These are phyloP conservation scores for Triplophysa tibetana DNA, from an alignment of 2,113 vertebrate genomes.

Conservation along the genomic window DNA sequence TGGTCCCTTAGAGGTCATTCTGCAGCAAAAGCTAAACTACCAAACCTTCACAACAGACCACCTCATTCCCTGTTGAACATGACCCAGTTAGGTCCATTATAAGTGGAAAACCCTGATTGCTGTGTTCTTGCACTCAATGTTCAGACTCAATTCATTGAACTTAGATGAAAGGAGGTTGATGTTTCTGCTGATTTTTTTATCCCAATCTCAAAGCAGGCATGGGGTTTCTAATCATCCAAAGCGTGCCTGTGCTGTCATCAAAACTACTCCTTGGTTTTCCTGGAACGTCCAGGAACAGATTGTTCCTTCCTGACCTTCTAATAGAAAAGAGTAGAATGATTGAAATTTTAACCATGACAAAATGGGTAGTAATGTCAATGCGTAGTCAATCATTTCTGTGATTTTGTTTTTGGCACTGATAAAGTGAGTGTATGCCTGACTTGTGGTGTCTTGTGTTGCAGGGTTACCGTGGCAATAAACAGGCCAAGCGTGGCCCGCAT, in stretches of 20 bases:
- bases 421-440: conserved; percentile 14
- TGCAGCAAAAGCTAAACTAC: conserved; percentile 17
- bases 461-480: conserved; percentile 62
- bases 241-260: not conserved
- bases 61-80: not conserved
- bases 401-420: not conserved
- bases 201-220: conserved; percentile 10
- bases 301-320: not conserved
- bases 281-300: conserved; percentile 8
- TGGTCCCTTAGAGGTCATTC: conserved; percentile 22
- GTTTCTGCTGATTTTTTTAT: conserved; percentile 22
- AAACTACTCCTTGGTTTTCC: not conserved
- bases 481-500: conserved; percentile 48
- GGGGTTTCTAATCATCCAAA: conserved; percentile 23
- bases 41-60: not conserved
- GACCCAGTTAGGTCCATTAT: conserved; percentile 10
- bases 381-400: not conserved
- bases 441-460: conserved; percentile 58
- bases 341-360: not conserved
- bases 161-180: not conserved
- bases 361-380: not conserved
- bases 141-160: conserved; percentile 10
- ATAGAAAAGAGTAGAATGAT: conserved; percentile 10
- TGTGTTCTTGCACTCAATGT: not conserved
- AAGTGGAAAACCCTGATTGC: conserved; percentile 17